Evolutionary conservation across 2,113 vertebrate genomes (phyloP).

Genomic region (Nothocercus julius): DNA sequence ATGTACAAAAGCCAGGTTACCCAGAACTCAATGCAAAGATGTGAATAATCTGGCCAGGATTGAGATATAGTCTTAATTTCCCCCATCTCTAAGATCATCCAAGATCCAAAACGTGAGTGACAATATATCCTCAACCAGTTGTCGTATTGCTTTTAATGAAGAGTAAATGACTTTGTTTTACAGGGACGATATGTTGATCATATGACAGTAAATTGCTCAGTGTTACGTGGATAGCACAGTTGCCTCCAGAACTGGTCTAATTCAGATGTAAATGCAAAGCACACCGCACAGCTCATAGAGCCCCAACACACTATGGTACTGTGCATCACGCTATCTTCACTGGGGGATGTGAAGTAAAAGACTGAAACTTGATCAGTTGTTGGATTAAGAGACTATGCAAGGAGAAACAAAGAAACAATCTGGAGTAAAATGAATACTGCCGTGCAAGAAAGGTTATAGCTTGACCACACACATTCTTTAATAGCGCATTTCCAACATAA

Average conservation of each 20-base stretch:
- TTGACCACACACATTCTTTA: conserved; percentile 71
- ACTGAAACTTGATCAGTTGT: conserved; percentile 55
- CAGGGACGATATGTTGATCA: background rate
- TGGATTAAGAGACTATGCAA: conserved; percentile 48
- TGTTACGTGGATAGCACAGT: background rate
- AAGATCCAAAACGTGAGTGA: background rate
- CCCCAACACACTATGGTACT: conserved; percentile 3
- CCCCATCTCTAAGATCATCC: background rate
- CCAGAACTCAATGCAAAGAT: background rate
- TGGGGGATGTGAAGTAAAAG: conserved; percentile 26
- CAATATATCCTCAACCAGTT: background rate
- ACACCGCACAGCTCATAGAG: background rate
- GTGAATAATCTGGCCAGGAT: background rate
- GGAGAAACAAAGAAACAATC: conserved; percentile 66
- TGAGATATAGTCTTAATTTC: background rate
- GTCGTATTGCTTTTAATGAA: background rate
- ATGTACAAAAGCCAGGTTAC: background rate
- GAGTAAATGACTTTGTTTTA: background rate
- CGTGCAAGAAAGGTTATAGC: conserved; percentile 39
- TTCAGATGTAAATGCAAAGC: background rate
- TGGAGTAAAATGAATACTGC: conserved; percentile 40
- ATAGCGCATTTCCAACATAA: conserved; percentile 69
- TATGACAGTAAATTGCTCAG: background rate
- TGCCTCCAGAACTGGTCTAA: conserved; percentile 10
- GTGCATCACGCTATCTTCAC: conserved; percentile 21